These are phyloP conservation scores for Stenurella melanura DNA, from an alignment of 2,888 invertebrate species.

Conservation along the genomic window DNA sequence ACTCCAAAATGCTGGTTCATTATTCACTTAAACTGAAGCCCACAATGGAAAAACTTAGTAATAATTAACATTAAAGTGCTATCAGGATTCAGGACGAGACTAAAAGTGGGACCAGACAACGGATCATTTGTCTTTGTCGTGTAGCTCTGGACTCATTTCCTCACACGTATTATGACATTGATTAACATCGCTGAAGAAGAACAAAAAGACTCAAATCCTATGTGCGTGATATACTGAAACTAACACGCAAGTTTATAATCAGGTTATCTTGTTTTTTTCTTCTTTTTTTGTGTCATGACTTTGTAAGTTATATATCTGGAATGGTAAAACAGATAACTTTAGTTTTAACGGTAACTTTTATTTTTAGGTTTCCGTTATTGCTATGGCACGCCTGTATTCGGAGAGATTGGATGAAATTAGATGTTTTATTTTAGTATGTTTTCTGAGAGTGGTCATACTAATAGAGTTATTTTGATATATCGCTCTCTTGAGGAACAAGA, in stretches of 20 bases:
- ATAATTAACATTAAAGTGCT: conserved; percentile 62
- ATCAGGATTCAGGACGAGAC: conserved; percentile 56
- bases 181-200: conserved; percentile 52
- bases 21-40: conserved; percentile 42
- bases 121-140: conserved; percentile 38
- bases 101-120: conserved; percentile 43
- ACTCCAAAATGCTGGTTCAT: conserved; percentile 40
- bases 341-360: conserved; percentile 48
- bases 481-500: conserved; percentile 9
- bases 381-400: background rate
- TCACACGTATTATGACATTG: conserved; percentile 54
- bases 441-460: background rate
- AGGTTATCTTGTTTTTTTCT: conserved; percentile 40
- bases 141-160: conserved; percentile 36
- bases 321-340: conserved; percentile 44
- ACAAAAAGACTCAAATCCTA: conserved; percentile 42
- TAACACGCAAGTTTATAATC: conserved; percentile 42
- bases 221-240: conserved; percentile 35
- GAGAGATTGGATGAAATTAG: conserved; percentile 7
- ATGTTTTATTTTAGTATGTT: background rate
- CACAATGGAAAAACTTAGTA: conserved; percentile 57
- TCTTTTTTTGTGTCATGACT: conserved; percentile 37
- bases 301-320: conserved; percentile 40
- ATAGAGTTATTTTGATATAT: conserved; percentile 8
- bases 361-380: conserved; percentile 34